A percentile compares a stretch with the other conserved stretches of the same genome.
Conservation (phyloP, 2,113 vertebrate genomes). For the Coptodon bakossiorum region DNA sequence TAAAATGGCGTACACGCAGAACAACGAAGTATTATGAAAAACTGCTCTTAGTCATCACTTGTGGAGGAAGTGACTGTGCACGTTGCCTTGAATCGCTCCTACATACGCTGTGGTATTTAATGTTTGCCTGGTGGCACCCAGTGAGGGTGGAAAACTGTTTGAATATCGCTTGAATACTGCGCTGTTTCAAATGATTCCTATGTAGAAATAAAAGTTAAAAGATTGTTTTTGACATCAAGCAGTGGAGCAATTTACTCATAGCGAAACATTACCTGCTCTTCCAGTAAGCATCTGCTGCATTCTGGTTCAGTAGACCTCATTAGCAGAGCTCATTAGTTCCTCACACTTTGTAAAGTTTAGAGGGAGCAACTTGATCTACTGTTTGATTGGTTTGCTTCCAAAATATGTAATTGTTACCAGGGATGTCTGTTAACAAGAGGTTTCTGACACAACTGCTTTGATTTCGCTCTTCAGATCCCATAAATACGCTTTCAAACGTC, state of each 20-base stretch:
- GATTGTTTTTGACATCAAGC: background rate
- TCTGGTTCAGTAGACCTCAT: background rate
- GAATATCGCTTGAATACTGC: background rate
- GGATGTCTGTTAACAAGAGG: background rate
- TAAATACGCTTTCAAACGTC: background rate
- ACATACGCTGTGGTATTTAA: background rate
- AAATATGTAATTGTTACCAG: conserved; percentile 16
- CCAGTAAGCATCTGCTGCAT: background rate
- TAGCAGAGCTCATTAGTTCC: conserved; percentile 36
- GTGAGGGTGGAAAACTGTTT: background rate
- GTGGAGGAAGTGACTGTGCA: conserved; percentile 23
- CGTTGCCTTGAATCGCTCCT: background rate
- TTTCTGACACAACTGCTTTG: background rate
- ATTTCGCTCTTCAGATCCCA: background rate
- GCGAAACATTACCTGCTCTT: background rate
- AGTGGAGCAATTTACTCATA: background rate
- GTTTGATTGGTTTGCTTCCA: background rate
- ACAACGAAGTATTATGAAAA: background rate
- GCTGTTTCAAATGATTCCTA: background rate
- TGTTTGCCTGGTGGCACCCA: background rate
- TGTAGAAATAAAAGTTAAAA: background rate
- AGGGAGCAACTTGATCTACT: background rate
- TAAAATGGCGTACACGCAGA: background rate
- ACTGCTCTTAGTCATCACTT: conserved; percentile 23
- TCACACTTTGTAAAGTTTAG: conserved; percentile 1